These are phyloP conservation scores for Eilema griseolum DNA, from an alignment of 2,888 invertebrate genomes.

Conservation along the genomic window DNA sequence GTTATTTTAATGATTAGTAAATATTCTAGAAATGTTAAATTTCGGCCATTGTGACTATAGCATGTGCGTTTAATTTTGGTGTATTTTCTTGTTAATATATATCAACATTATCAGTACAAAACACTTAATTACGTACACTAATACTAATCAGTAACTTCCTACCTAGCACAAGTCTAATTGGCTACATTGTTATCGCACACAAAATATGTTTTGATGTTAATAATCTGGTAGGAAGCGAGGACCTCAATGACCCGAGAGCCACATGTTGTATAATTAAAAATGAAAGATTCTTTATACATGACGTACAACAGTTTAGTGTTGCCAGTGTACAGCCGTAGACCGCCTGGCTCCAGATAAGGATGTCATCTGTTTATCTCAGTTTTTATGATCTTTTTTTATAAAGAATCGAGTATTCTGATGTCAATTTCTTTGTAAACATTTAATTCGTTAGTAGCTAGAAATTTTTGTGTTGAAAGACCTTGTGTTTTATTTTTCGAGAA, in stretches of 20 bases:
- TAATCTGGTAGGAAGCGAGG: conserved; percentile 77
- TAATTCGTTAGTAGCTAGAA: conserved; percentile 45
- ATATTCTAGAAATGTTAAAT: too few relatives aligned
- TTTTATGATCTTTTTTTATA: conserved; percentile 47
- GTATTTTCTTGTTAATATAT: conserved; percentile 14
- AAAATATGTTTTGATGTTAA: conserved; percentile 59
- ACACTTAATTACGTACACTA: conserved; percentile 32
- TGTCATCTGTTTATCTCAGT: conserved; percentile 51
- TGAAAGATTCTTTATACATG: conserved; percentile 69
- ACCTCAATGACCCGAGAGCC: conserved; percentile 67
- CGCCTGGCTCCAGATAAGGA: conserved; percentile 81
- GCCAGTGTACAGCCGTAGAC: conserved; percentile 65
- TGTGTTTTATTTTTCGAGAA: conserved; percentile 18
- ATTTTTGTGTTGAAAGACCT: conserved; percentile 26
- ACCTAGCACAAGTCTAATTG: conserved; percentile 67
- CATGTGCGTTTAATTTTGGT: not conserved
- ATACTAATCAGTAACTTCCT: conserved; percentile 63
- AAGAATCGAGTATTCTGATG: conserved; percentile 43
- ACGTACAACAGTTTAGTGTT: conserved; percentile 62
- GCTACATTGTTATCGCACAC: conserved; percentile 72
- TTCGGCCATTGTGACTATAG: not conserved
- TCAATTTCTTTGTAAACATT: conserved; percentile 49
- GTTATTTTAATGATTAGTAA: too few relatives aligned
- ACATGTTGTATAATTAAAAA: conserved; percentile 68
- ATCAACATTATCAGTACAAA: conserved; percentile 36